Evolutionary conservation across 2,888 invertebrate genomes (phyloP).

Genomic region (Salpingus planirostris): DNA sequence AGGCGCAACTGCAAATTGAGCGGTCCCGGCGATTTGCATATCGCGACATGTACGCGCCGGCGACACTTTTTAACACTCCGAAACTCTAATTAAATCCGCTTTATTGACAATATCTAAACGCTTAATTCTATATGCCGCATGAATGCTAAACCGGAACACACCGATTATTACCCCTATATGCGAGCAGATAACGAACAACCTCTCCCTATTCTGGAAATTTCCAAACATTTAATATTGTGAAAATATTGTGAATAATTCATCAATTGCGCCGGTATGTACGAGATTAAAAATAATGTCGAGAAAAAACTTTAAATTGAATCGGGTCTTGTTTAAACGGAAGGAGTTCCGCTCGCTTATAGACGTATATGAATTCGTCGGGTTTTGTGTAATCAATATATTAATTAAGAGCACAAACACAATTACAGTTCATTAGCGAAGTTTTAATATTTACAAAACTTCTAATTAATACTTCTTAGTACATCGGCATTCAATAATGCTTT

Average conservation of each 20-base stretch:
- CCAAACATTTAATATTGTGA: no score
- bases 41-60: no score
- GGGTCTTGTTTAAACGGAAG: conserved; percentile 27
- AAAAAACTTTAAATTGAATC: no score
- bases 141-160: conserved; percentile 20
- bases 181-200: no score
- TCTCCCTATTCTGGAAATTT: no score
- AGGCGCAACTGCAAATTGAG: conserved; percentile 19
- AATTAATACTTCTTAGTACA: conserved; percentile 37
- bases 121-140: conserved; percentile 21
- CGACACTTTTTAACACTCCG: conserved; percentile 21
- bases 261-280: no score
- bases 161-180: no score
- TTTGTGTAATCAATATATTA: conserved; percentile 41
- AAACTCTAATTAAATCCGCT: conserved; percentile 23
- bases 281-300: no score
- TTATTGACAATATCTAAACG: conserved; percentile 26
- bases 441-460: conserved; percentile 41
- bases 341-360: no score
- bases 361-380: conserved; percentile 34
- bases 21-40: conserved; percentile 19
- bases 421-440: conserved; percentile 41
- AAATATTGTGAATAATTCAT: no score
- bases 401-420: conserved; percentile 41
- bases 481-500: conserved; percentile 32